These are phyloP conservation scores for Parasteatoda lunata DNA, from an alignment of 2,888 invertebrate species.

Conservation along the genomic window DNA sequence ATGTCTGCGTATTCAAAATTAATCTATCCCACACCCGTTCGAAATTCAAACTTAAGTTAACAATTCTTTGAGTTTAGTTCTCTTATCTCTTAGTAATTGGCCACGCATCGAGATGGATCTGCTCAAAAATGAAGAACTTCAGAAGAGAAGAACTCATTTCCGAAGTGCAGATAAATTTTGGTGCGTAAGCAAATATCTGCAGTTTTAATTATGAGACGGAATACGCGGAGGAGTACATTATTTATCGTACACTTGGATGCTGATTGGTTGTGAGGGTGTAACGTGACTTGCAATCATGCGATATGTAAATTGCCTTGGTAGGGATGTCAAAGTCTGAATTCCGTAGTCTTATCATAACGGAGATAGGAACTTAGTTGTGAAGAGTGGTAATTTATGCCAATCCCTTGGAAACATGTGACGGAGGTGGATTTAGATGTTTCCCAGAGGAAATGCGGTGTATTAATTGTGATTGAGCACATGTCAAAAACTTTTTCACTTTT, in stretches of 20 bases:
- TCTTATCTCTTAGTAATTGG: background rate
- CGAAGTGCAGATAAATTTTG: conserved; percentile 22
- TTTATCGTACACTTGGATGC: conserved; percentile 19
- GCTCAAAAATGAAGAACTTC: background rate
- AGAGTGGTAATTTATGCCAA: conserved; percentile 28
- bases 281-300: conserved; percentile 41
- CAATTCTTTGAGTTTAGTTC: too few species aligned
- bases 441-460: background rate
- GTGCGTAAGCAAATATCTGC: background rate
- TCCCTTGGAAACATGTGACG: background rate
- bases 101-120: background rate
- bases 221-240: conserved; percentile 40
- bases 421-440: background rate
- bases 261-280: conserved; percentile 42
- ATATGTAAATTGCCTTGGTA: conserved; percentile 39
- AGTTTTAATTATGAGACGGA: conserved; percentile 54
- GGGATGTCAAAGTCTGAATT: conserved; percentile 8
- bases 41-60: too few species aligned
- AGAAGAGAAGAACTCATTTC: background rate
- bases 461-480: background rate
- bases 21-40: too few species aligned
- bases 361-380: background rate
- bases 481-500: too few species aligned
- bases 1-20: too few species aligned
- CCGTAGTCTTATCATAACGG: conserved; percentile 6